These are phyloP conservation scores for Hedychridium roseum DNA, from an alignment of 2,888 invertebrate genomes.

Conservation along the genomic window DNA sequence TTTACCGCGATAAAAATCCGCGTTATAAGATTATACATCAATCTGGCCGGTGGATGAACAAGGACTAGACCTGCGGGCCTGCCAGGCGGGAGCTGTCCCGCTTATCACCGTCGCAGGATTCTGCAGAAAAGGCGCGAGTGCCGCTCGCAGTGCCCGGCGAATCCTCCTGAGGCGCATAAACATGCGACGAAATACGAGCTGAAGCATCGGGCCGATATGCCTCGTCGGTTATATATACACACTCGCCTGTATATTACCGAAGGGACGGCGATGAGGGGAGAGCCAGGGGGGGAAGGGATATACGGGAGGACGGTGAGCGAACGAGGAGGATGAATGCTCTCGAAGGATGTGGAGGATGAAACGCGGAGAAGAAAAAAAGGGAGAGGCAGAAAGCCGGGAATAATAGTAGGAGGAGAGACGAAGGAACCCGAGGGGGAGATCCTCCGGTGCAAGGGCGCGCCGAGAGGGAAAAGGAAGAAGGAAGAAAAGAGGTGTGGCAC, in stretches of 20 bases:
- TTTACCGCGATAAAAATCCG: too few relatives aligned
- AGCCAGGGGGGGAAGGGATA: slow-evolving; percentile 4
- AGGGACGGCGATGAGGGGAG: too few relatives aligned
- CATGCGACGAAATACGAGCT: slow-evolving; percentile 41
- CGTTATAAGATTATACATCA: too few relatives aligned
- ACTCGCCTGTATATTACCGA: too few relatives aligned
- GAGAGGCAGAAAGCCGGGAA: slow-evolving; percentile 15
- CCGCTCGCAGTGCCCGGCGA: slow-evolving; percentile 19
- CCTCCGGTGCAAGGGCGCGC: slow-evolving; percentile 46
- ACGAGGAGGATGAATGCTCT: background rate
- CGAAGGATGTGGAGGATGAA: slow-evolving; percentile 2
- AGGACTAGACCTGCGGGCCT: too few relatives aligned
- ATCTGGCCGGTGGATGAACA: too few relatives aligned
- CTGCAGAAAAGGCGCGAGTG: slow-evolving; percentile 8
- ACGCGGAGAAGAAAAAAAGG: slow-evolving; percentile 17
- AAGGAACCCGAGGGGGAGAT: slow-evolving; percentile 11
- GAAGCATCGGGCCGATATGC: slow-evolving; percentile 28
- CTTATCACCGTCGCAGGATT: slow-evolving; percentile 3
- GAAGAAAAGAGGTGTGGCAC: slow-evolving; percentile 59
- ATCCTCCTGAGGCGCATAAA: slow-evolving; percentile 36
- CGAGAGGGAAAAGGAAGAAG: slow-evolving; percentile 49
- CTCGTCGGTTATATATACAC: too few relatives aligned
- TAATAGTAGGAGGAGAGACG: background rate
- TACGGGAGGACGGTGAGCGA: slow-evolving; percentile 3
- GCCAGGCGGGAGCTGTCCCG: too few relatives aligned